Percentiles rank a stretch among this genome's conserved stretches.
phyloP scores from a whole-genome alignment of 2,888 invertebrate genomes.

The Phasia obesa region DNA sequence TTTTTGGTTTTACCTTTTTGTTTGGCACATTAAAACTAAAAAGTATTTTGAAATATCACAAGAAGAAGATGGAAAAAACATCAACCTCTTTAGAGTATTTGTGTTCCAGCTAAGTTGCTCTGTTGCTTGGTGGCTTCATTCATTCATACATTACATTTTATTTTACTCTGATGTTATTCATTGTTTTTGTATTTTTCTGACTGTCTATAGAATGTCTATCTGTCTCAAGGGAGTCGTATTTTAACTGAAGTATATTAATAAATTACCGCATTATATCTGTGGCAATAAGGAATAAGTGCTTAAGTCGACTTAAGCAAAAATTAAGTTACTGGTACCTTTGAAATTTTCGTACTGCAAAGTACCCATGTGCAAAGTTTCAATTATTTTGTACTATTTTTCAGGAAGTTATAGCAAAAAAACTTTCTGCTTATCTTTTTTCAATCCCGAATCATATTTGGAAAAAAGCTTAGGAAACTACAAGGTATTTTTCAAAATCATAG shows the following conservation, averaged over 20 bases:
- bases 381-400: no score
- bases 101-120: constrained; percentile 16
- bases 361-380: no score
- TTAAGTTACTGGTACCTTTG: no score
- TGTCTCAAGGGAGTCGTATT: constrained; percentile 69
- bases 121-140: constrained; percentile 29
- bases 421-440: no score
- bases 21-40: constrained; percentile 40
- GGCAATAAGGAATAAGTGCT: no score
- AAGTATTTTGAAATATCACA: constrained; percentile 21
- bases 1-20: not conserved
- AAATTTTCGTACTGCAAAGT: no score
- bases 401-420: no score
- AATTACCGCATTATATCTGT: constrained; percentile 71
- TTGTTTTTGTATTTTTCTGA: constrained; percentile 31
- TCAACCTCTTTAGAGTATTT: constrained; percentile 38
- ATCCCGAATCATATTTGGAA: no score
- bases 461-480: no score
- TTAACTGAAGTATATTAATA: constrained; percentile 69
- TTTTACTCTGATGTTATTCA: constrained; percentile 40
- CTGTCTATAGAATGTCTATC: constrained; percentile 60
- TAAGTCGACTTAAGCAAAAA: no score
- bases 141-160: constrained; percentile 37
- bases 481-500: no score
- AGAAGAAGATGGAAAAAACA: constrained; percentile 7